Percentiles rank a stretch among this genome's conserved stretches.
These are phyloP conservation scores for Drosophila nebulosa DNA, from an alignment of 1,140 invertebrate genomes.

Conservation along the genomic window DNA sequence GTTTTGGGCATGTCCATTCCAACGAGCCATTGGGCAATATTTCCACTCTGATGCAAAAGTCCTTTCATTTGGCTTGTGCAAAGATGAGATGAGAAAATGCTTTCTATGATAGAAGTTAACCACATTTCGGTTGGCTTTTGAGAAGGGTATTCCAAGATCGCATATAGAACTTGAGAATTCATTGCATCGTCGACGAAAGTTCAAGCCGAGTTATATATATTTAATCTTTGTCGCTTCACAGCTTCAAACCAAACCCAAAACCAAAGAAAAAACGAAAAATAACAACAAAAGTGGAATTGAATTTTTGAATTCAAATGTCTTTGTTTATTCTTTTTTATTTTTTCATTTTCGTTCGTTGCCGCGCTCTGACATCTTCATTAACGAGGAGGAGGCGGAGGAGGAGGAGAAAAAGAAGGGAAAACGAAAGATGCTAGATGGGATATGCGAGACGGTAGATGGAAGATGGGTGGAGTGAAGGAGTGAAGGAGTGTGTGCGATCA, in stretches of 20 bases:
- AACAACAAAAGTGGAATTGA: conserved; percentile 55
- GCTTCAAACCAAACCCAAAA: conserved; percentile 17
- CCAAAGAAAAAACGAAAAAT: conserved; percentile 6
- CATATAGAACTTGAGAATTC: conserved; percentile 11
- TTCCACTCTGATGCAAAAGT: too few species aligned
- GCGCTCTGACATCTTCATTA: conserved; percentile 75
- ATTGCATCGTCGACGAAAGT: neutral
- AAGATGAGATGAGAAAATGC: too few species aligned
- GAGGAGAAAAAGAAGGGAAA: too few species aligned
- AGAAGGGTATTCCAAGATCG: conserved; percentile 31
- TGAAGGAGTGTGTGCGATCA: conserved; percentile 54
- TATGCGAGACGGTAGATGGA: too few species aligned
- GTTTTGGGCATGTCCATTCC: conserved; percentile 11
- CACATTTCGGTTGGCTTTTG: too few species aligned
- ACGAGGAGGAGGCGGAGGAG: conserved; percentile 50
- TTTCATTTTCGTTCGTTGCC: conserved; percentile 30
- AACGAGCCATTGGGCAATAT: neutral
- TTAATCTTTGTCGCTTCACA: conserved; percentile 74
- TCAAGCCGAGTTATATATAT: conserved; percentile 43
- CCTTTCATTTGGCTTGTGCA: too few species aligned
- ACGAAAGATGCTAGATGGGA: too few species aligned
- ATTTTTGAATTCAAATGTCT: conserved; percentile 67
- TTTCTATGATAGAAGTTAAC: too few species aligned
- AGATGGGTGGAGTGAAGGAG: too few species aligned
- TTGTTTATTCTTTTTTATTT: conserved; percentile 36